Evolutionary conservation across 2,888 invertebrate genomes (phyloP), one percentile per base, ranked within the genome.

Genomic region (Plagiodera versicolora): DNA sequence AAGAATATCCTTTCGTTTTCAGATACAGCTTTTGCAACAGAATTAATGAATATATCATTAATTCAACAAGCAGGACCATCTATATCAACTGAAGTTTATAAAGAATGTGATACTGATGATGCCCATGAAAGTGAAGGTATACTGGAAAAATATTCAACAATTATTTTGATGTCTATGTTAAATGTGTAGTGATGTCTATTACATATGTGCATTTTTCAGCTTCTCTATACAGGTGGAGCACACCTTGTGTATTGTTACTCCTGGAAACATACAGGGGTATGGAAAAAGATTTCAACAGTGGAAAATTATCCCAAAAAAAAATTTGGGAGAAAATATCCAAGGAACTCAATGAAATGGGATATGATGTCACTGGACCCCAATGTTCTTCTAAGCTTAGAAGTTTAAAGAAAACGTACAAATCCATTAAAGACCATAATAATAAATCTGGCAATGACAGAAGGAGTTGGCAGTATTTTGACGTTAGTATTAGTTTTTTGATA

Each of bases 371-470:
- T 35, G 52, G 52, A n/a, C 35, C 52, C 10, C 52, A 52, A 32
- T 52, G 52, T 52, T 16, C 52, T 35, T 32, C 52, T 11, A 52
- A 52, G 19, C 1, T 52, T 16, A 11, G 35, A 52, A 52, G 52
- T 9, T 39, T 52, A 19, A 52, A 52, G 5, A 52, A 52, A n/a
- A 47, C 46, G 16, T 44, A 56, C 9, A 56, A 56, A 47, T 56
- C 48, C 20, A 56, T 56, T 30, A 56, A 56, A 32, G 56, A 56
- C 14, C 56, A 56, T 45, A 56, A 56, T 30, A 56, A 16, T 44
- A 56, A 49, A 56, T 56, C 56, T 2, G 44, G 49, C 44, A 56
- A 56, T 44, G 56, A 56, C n/a, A 56, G 50, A 50, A 35, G 56
- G 35, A 44, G 24, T 44, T 56, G 56, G 56, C 50, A 19, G 44